Evolutionary conservation across 1,140 invertebrate species (phyloP), one percentile per base, ranked within the genome.

Genomic region (Varroa destructor): DNA sequence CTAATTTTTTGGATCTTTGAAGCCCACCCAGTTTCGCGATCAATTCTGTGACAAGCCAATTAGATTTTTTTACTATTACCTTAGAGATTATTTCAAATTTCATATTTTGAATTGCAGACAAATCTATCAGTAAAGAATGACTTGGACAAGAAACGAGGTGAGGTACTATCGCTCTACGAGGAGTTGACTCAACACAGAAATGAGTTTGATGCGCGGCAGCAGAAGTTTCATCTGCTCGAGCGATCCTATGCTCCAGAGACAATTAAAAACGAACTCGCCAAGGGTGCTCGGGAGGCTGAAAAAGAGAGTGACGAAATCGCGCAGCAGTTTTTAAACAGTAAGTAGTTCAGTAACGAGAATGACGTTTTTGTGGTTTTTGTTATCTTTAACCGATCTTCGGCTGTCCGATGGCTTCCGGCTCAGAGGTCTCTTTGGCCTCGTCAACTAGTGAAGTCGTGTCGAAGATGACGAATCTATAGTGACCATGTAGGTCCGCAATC

Each of bases 251-350:
- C 61, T 40, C 61, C 61, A 1, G 61, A 67, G 8, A 43, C 61
- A 40, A n/a, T 67, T 46, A 67, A 67, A 40, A 37, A 67, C 5
- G 61, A 37, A 2, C 36, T 67, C 10, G 40, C 12, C 12, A 67
- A 37, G 46, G 12, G 12, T 46, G 61, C 61, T 4, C 61, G 46
- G 8, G n/a, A 67, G 46, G 61, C 61, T 37, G 61, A 67, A 40
- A 37, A 67, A 40, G 12, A 67, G 37, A 67, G 61, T 37, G 61
- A 67, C 36, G 14, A 40, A 4, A 43, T 67, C 10, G 61, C 61
- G 46, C 40, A 67, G 5, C 61, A 67, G 36, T 67, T 67, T 37
- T 8, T 67, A 10, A 67, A 67, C 37, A 67, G 61, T 67, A 37
- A 67, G 61, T 67, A 58, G 12, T 6, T 56, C 10, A n/a, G n/a